Conservation (phyloP, 2,888 invertebrate species). For the Pilophorus perplexus region DNA sequence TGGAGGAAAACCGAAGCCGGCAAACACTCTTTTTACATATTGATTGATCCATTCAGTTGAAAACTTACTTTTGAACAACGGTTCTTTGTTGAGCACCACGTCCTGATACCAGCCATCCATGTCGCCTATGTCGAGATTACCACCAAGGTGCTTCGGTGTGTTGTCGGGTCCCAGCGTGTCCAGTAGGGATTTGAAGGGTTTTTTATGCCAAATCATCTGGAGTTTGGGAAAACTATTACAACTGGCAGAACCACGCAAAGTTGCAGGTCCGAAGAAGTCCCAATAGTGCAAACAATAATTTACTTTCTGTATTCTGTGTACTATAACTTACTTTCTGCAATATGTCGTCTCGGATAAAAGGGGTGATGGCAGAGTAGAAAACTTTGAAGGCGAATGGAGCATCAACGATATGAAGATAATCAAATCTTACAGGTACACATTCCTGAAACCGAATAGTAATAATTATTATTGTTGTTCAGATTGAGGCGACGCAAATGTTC, state of each 20-base stretch:
- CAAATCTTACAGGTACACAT: constrained; percentile 55
- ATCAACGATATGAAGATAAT: constrained; percentile 55
- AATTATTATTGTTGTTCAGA: too few relatives aligned
- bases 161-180: constrained; percentile 30
- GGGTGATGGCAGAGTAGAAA: constrained; percentile 52
- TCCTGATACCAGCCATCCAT: constrained; percentile 44
- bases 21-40: too few relatives aligned
- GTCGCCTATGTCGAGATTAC: constrained; percentile 39
- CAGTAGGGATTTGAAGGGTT: constrained; percentile 37
- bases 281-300: too few relatives aligned
- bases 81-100: constrained; percentile 44
- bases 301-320: too few relatives aligned
- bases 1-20: too few relatives aligned
- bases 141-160: constrained; percentile 44
- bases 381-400: constrained; percentile 55
- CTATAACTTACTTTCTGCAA: constrained; percentile 48
- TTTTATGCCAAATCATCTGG: constrained; percentile 46
- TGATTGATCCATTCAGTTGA: too few relatives aligned
- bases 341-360: constrained; percentile 49
- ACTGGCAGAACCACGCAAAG: too few relatives aligned
- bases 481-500: too few relatives aligned
- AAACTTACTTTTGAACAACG: constrained; percentile 43
- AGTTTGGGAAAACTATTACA: too few relatives aligned
- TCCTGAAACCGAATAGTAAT: constrained; percentile 50
- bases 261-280: too few relatives aligned